These are phyloP conservation scores for Dysdera silvatica DNA, from an alignment of 1,140 invertebrate species.

Conservation along the genomic window DNA sequence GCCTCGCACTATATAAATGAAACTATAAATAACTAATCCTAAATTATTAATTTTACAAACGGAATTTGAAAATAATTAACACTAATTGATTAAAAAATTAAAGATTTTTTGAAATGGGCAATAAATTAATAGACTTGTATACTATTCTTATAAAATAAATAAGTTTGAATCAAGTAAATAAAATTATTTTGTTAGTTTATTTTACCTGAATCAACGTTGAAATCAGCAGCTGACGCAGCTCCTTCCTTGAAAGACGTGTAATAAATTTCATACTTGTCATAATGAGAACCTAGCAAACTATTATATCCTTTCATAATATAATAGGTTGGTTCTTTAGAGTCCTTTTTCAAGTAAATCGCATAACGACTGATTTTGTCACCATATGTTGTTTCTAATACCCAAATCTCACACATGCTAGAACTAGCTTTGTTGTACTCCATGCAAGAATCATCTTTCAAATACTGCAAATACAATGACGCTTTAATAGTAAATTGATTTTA, in stretches of 20 bases:
- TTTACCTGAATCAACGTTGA: conserved; percentile 49
- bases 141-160: neutral
- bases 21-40: no score
- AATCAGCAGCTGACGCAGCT: conserved; percentile 54
- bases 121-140: neutral
- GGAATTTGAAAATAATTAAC: no score
- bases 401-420: conserved; percentile 56
- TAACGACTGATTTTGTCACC: conserved; percentile 80
- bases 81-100: no score
- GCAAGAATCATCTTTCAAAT: conserved; percentile 30
- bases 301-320: conserved; percentile 94
- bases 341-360: conserved; percentile 57
- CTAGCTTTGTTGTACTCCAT: neutral
- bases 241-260: conserved; percentile 66
- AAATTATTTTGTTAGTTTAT: neutral
- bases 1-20: no score
- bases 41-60: no score
- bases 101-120: neutral
- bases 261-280: conserved; percentile 85
- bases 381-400: conserved; percentile 56
- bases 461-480: conserved; percentile 34
- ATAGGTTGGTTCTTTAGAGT: conserved; percentile 53
- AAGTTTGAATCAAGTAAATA: neutral
- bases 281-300: conserved; percentile 83
- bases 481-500: neutral